Evolutionary conservation across 2,113 vertebrate genomes (phyloP).

Genomic region (Castor canadensis): DNA sequence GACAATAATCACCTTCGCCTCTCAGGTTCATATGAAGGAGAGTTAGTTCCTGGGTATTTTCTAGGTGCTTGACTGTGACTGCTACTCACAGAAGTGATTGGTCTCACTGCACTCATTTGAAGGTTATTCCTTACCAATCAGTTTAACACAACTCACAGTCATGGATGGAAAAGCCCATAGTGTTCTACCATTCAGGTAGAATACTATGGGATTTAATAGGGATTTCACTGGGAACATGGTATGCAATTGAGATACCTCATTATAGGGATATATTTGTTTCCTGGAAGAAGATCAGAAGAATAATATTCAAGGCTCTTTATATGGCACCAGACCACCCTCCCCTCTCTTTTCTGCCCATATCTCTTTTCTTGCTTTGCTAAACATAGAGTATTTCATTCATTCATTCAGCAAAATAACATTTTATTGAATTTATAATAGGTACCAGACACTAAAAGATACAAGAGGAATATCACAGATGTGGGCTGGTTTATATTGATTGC

Average conservation of each 20-base stretch:
- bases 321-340: not conserved
- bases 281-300: constrained; percentile 37
- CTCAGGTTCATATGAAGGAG: not conserved
- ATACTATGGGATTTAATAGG: not conserved
- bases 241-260: not conserved
- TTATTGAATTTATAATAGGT: not conserved
- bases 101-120: not conserved
- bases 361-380: constrained; percentile 17
- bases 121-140: not conserved
- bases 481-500: not conserved
- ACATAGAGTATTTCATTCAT: not conserved
- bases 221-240: not conserved
- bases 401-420: not conserved
- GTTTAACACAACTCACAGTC: not conserved
- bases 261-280: not conserved
- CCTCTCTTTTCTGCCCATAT: not conserved
- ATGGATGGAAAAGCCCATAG: not conserved
- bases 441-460: not conserved
- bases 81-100: not conserved
- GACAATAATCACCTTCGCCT: not conserved
- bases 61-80: not conserved
- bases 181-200: not conserved
- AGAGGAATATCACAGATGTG: not conserved
- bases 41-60: not conserved
- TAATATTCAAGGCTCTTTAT: not conserved